These are phyloP conservation scores for Myotis brandtii DNA, from an alignment of 2,113 vertebrate genomes.

Conservation along the genomic window DNA sequence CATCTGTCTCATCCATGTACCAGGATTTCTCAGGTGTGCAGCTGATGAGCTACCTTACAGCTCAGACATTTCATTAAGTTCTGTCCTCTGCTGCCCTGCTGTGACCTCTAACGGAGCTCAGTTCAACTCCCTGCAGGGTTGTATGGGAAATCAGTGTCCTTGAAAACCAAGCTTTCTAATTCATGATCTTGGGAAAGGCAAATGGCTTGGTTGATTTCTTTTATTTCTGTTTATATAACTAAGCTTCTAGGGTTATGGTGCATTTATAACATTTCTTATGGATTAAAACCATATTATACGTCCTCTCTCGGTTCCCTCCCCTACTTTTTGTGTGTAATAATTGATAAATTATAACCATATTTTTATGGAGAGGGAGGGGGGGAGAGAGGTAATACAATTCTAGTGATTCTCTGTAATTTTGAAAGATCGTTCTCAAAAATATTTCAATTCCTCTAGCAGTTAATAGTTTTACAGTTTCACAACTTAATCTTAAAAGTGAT, in stretches of 20 bases:
- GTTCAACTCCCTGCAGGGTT: conserved; percentile 21
- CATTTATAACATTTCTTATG: conserved; percentile 9
- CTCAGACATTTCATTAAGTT: conserved; percentile 54
- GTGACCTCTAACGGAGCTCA: conserved; percentile 21
- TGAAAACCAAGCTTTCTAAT: conserved; percentile 40
- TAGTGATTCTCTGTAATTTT: background rate
- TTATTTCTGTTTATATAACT: conserved; percentile 21
- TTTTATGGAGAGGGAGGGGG: background rate
- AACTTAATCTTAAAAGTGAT: background rate
- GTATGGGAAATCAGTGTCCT: conserved; percentile 53
- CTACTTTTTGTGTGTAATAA: conserved; percentile 21
- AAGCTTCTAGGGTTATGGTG: background rate
- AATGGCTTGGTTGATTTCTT: background rate
- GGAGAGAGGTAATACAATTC: too few relatives aligned
- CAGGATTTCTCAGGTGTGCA: conserved; percentile 48
- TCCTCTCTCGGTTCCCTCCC: background rate
- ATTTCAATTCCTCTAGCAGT: background rate
- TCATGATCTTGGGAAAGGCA: background rate
- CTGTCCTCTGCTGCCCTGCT: conserved; percentile 32
- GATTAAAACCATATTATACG: background rate
- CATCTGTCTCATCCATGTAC: background rate
- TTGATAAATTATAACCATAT: background rate
- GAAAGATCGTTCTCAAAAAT: background rate
- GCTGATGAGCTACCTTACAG: conserved; percentile 18
- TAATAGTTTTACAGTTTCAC: background rate